Evolutionary conservation across 2,113 vertebrate genomes (phyloP).

Genomic region (Ammodytes marinus): DNA sequence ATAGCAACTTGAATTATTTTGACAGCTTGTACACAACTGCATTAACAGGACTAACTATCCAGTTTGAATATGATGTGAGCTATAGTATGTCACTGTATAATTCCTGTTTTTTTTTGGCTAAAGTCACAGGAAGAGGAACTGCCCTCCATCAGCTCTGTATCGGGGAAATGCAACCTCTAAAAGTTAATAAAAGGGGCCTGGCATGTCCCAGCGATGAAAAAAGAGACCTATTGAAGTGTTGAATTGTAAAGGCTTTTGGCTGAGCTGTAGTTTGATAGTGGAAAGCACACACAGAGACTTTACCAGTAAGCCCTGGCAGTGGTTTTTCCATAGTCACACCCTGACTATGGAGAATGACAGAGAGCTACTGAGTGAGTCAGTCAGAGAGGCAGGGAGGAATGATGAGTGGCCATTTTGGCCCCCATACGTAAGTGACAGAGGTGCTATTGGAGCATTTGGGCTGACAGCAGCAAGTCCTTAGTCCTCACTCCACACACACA

Average conservation of each 20-base stretch:
- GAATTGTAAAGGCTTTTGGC: conserved; percentile 75
- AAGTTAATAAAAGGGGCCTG: conserved; percentile 54
- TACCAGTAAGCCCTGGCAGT: conserved; percentile 77
- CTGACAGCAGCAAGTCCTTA: conserved; percentile 83
- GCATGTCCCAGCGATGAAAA: conserved; percentile 48
- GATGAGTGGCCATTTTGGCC: conserved; percentile 80
- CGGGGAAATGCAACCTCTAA: conserved; percentile 27
- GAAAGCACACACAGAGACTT: conserved; percentile 75
- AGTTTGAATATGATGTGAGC: background rate
- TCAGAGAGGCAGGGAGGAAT: conserved; percentile 70
- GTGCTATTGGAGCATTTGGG: conserved; percentile 77
- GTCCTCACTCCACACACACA: conserved; percentile 56
- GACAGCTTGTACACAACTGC: too few relatives aligned
- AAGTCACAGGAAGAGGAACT: conserved; percentile 20
- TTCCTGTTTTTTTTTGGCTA: background rate
- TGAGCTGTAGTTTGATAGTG: conserved; percentile 73
- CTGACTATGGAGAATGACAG: conserved; percentile 77
- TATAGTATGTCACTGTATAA: background rate
- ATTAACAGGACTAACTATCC: too few relatives aligned
- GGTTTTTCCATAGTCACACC: conserved; percentile 71
- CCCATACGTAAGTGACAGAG: conserved; percentile 63
- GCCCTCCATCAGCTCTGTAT: conserved; percentile 13
- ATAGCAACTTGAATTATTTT: too few relatives aligned
- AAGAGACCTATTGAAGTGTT: conserved; percentile 69
- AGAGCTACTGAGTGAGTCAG: conserved; percentile 69